A percentile compares a stretch with the other conserved stretches of the same genome.
phyloP scores from a whole-genome alignment of 2,888 invertebrate genomes.

The Rutpela maculata region DNA sequence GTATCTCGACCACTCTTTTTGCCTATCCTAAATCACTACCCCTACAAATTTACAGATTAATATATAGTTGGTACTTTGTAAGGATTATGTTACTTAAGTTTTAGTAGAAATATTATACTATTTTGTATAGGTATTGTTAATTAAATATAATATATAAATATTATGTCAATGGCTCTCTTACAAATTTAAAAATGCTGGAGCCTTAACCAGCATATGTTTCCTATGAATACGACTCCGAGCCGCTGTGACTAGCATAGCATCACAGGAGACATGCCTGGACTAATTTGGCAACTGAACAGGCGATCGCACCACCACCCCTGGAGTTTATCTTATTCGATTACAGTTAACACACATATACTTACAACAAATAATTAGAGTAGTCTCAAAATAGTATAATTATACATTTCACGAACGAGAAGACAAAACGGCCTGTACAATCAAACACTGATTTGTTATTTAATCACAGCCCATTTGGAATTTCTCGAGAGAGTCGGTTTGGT shows the following conservation, averaged over 20 bases:
- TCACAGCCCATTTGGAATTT: slow-evolving; percentile 90
- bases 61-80: slow-evolving; percentile 82
- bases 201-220: slow-evolving; percentile 50
- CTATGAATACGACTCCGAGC: slow-evolving; percentile 59
- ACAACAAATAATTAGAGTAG: slow-evolving; percentile 69
- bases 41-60: slow-evolving; percentile 73
- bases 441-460: slow-evolving; percentile 81
- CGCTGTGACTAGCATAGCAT: slow-evolving; percentile 70
- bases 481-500: slow-evolving; percentile 72
- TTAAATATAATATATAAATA: slow-evolving; percentile 70
- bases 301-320: slow-evolving; percentile 61
- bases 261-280: slow-evolving; percentile 69
- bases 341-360: slow-evolving; percentile 66
- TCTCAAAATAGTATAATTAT: slow-evolving; percentile 71
- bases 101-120: slow-evolving; percentile 73
- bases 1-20: slow-evolving; percentile 63
- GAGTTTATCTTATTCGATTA: slow-evolving; percentile 62
- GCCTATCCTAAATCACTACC: slow-evolving; percentile 65
- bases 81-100: slow-evolving; percentile 73
- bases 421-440: slow-evolving; percentile 83
- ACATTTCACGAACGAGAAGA: slow-evolving; percentile 75
- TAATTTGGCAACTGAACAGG: slow-evolving; percentile 69
- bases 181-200: slow-evolving; percentile 59
- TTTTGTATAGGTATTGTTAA: slow-evolving; percentile 70
- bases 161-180: slow-evolving; percentile 69